Evolutionary conservation across 2,113 vertebrate genomes (phyloP).

Genomic region (Halcyon senegalensis): DNA sequence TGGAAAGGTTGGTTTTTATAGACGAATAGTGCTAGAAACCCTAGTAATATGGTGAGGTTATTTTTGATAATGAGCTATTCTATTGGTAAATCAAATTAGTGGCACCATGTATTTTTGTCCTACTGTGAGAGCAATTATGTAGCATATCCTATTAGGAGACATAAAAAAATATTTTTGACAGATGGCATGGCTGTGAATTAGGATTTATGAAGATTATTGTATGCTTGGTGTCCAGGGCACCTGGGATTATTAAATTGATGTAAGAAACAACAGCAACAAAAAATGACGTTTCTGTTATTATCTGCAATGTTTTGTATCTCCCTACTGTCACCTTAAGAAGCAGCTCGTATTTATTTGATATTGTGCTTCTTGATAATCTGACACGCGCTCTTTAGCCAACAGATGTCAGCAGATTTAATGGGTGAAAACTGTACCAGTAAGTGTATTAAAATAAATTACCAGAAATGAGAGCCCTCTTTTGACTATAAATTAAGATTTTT

Average conservation of each 20-base stretch:
- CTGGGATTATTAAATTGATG: slow-evolving; percentile 66
- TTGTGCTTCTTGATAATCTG: slow-evolving; percentile 27
- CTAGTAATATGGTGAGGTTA: neutral
- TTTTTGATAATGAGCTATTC: slow-evolving; percentile 33
- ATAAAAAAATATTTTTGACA: slow-evolving; percentile 73
- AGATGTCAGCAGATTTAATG: slow-evolving; percentile 41
- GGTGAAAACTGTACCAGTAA: slow-evolving; percentile 27
- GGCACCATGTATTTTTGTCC: slow-evolving; percentile 2
- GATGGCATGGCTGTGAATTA: slow-evolving; percentile 72
- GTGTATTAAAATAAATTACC: slow-evolving; percentile 13
- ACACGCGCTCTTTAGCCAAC: slow-evolving; percentile 4
- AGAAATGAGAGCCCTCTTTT: neutral
- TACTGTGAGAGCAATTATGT: slow-evolving; percentile 41
- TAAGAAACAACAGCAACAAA: slow-evolving; percentile 44
- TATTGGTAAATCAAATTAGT: slow-evolving; percentile 43
- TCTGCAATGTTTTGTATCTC: slow-evolving; percentile 47
- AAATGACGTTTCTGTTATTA: slow-evolving; percentile 42
- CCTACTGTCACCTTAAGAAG: slow-evolving; percentile 55
- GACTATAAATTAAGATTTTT: neutral
- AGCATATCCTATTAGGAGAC: slow-evolving; percentile 46
- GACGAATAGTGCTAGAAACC: neutral
- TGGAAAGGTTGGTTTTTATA: neutral
- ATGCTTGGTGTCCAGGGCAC: slow-evolving; percentile 59
- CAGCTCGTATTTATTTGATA: slow-evolving; percentile 46
- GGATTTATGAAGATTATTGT: slow-evolving; percentile 77